A percentile compares a stretch with the other conserved stretches of the same genome.
These are phyloP conservation scores for Pandion haliaetus DNA, from an alignment of 2,113 vertebrate species.

Conservation along the genomic window DNA sequence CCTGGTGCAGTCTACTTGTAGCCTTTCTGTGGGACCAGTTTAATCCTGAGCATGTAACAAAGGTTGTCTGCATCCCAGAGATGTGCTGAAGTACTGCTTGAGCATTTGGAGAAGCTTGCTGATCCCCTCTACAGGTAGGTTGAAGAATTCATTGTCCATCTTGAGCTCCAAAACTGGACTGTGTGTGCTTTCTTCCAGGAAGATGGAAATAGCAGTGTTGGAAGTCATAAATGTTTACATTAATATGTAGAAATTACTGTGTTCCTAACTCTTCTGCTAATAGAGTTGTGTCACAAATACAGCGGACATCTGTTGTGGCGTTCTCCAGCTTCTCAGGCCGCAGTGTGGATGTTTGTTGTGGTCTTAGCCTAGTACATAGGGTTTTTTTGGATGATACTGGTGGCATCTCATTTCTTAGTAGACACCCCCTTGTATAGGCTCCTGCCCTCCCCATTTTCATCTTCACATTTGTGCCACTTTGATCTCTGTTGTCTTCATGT, in stretches of 20 bases:
- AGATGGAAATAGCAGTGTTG: background rate
- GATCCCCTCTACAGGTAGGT: background rate
- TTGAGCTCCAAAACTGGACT: background rate
- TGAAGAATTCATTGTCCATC: background rate
- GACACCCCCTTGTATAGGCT: background rate
- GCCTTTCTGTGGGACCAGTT: background rate
- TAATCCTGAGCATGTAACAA: background rate
- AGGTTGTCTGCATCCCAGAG: background rate
- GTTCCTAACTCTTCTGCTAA: background rate
- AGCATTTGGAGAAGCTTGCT: background rate
- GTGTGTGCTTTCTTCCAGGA: background rate
- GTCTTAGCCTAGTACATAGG: background rate
- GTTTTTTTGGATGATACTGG: background rate
- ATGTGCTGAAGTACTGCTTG: background rate
- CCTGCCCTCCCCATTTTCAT: background rate
- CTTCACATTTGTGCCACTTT: background rate
- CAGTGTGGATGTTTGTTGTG: background rate
- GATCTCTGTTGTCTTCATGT: background rate
- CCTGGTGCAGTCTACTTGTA: background rate
- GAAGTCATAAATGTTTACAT: background rate
- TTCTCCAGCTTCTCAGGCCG: background rate
- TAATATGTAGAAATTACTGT: background rate
- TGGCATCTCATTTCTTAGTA: background rate
- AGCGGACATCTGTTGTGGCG: background rate
- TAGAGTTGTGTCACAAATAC: background rate